Percentiles rank a stretch among this genome's conserved stretches.
phyloP scores from a whole-genome alignment of 2,113 vertebrate species.

The Rhinopomastus cyanomelas region DNA sequence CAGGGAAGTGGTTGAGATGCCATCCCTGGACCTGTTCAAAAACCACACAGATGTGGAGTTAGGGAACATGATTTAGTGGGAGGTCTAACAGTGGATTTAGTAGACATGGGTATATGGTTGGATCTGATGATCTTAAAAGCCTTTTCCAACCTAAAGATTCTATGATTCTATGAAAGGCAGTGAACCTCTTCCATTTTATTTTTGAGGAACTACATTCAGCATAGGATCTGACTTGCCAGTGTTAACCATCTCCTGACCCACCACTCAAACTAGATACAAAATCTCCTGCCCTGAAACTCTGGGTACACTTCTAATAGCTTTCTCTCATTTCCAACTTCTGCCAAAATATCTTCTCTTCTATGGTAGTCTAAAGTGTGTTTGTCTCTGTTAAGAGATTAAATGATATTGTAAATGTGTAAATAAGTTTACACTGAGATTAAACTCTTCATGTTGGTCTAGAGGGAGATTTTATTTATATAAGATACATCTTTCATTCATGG shows the following conservation, averaged over 20 bases:
- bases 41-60: no score
- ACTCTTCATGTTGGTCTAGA: not conserved
- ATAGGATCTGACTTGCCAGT: not conserved
- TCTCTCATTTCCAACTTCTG: not conserved
- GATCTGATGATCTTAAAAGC: no score
- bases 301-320: not conserved
- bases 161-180: not conserved
- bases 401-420: not conserved
- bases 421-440: not conserved
- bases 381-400: not conserved
- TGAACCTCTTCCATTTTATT: not conserved
- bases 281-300: not conserved
- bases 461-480: not conserved
- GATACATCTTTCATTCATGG: not conserved
- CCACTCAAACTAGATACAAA: not conserved
- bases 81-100: no score
- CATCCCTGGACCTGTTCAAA: no score
- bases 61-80: no score
- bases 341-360: not conserved
- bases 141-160: no score
- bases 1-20: no score
- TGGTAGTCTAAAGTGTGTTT: not conserved
- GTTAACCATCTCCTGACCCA: not conserved
- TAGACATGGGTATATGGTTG: no score
- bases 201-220: not conserved